Evolutionary conservation across 2,888 invertebrate genomes (phyloP), one percentile per base, ranked within the genome.

Genomic region (Drosophila melanosoma): DNA sequence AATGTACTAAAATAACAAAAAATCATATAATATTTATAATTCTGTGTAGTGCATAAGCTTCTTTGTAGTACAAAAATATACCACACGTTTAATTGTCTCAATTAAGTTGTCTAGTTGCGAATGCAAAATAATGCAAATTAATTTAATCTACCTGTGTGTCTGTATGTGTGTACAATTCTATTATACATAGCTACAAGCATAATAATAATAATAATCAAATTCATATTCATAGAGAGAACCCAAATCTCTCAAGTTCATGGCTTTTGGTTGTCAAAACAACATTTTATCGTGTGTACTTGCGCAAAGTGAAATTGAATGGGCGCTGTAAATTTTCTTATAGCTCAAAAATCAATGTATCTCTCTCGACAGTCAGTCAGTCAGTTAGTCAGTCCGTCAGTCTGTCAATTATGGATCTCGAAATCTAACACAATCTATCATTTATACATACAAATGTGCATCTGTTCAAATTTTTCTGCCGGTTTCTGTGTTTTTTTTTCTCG

Each of bases 211-310:
- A 79, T 68, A 80, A 26, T 26, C 26, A 26, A 79, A 78, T 79
- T 75, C 49, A 52, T 51, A 17, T 45, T 45, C 15, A 15, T 15
- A 29, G 26, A 75, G 68, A 79, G 76, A 79, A 79, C 66, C 20
- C 54, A 56, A 65, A 75, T 75, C 49, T 54, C 76, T 77, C 89
- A 89, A 89, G 85, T 85, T 85, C 85, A 85, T 67, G 84, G 83
- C 72, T 75, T 70, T 76, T 60, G 82, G 76, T 83, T 85, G 83
- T 88, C 83, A 82, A 82, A 81, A 75, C 77, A 87, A 77, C 66
- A 72, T 33, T 66, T 58, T 67, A 63, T 67, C 15, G 57, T 66
- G 57, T 71, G 68, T 67, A 65, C 57, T 75, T 73, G 75, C 75
- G 58, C 70, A 71, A 82, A 81, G 83, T 75, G 75, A 78, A 81